Evolutionary conservation across 92 coral and sea anemone species (phyloP), one percentile per base, ranked within the genome.

Genomic region (Actinostola sp.): DNA sequence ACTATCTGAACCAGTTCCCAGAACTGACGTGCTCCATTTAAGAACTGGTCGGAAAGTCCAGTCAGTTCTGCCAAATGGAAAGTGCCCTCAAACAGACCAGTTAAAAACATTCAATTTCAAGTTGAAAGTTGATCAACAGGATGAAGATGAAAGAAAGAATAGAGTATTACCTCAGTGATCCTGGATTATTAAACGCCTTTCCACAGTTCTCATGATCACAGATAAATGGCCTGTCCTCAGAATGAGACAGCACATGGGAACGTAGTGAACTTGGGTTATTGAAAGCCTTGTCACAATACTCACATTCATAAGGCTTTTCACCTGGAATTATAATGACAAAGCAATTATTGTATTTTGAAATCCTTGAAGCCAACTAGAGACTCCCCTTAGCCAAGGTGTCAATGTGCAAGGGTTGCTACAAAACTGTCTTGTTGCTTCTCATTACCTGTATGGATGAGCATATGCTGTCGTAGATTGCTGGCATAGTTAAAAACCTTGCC

Each of bases 261-360:
- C 98, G 88, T 60, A 94, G 86, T 65, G 98, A 94, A 49, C 98
- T 94, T 29, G 98, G 98, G 77, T 94, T 94, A 70, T 91, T 94
- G 69, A 94, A 94, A 32, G 98, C 98, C 52, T 94, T 94, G 32
- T 91, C 98, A 57, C 98, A 94, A 77, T 92, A 94, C 45, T 94
- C 98, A 33, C 98, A 94, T 26, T 94, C 98, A 61, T 94, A 94
- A 0, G 98, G 98, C 72, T 94, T 94, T 62, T 94, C 98, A 53
- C 98, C 98, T 94, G 21, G 13, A 49, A 50, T 50, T 15, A 50
- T 9, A 53, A 9, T 20, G 25, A n/a, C n/a, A n/a, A n/a, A n/a
- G n/a, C n/a, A n/a, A n/a, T n/a, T n/a, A n/a, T n/a, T n/a, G n/a
- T n/a, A n/a, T n/a, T n/a, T n/a, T n/a, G n/a, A n/a, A n/a, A n/a